phyloP scores from a whole-genome alignment of 1,140 invertebrate species.

The Calephelis nemesis region DNA sequence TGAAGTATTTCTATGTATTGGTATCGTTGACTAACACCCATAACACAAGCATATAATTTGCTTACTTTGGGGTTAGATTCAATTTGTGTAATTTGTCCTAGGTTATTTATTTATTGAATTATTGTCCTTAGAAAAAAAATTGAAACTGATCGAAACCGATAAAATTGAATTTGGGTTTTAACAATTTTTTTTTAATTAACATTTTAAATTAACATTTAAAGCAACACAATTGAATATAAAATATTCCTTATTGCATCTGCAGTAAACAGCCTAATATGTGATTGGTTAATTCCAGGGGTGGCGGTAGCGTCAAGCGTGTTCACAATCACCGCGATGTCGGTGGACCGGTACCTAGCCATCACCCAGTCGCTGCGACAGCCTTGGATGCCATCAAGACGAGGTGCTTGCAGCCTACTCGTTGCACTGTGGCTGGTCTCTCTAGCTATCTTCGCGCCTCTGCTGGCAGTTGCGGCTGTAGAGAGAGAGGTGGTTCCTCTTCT shows the following conservation, averaged over 20 bases:
- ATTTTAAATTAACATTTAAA: no score
- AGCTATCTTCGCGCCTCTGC: slow-evolving; percentile 83
- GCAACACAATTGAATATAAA: no score
- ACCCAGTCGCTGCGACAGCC: slow-evolving; percentile 85
- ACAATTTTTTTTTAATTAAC: no score
- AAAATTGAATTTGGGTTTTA: background rate
- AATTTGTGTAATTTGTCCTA: no score
- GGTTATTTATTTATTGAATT: no score
- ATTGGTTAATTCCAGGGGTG: slow-evolving; percentile 80
- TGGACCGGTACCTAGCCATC: slow-evolving; percentile 88
- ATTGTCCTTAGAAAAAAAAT: no score
- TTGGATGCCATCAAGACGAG: slow-evolving; percentile 83
- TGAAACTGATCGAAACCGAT: no score
- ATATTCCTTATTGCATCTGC: no score
- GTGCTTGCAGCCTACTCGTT: slow-evolving; percentile 82
- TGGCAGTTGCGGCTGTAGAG: slow-evolving; percentile 77
- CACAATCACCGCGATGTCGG: slow-evolving; percentile 88
- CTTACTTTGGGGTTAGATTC: no score
- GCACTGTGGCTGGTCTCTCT: slow-evolving; percentile 84
- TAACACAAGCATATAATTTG: no score
- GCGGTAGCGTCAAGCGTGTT: slow-evolving; percentile 88
- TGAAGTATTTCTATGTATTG: no score
- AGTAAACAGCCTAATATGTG: background rate
- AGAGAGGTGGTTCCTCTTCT: slow-evolving; percentile 68
- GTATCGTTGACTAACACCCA: no score